phyloP scores from a whole-genome alignment of 2,113 vertebrate species.

The Taxidea taxus region DNA sequence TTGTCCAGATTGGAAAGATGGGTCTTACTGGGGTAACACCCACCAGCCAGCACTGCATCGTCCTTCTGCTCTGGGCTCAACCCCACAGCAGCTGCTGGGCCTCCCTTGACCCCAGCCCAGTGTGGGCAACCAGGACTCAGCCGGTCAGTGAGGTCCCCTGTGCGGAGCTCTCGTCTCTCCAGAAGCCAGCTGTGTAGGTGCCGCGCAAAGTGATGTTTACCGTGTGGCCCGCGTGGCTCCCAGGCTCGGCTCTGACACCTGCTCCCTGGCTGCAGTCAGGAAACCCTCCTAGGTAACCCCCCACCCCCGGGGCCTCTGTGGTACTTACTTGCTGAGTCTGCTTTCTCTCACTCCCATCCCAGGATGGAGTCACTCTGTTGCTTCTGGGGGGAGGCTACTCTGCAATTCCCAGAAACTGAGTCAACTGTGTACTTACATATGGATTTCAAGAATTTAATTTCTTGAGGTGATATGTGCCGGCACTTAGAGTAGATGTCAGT shows the following conservation, averaged over 20 bases:
- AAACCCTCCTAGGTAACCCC: neutral
- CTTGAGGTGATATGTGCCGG: neutral
- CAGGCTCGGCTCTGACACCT: too few relatives aligned
- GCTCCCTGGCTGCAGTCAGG: too few relatives aligned
- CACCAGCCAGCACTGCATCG: neutral
- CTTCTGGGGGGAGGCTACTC: neutral
- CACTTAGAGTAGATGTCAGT: neutral
- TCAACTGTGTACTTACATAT: neutral
- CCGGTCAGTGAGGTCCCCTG: neutral
- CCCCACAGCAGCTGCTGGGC: too few relatives aligned
- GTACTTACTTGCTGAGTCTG: neutral
- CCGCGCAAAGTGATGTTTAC: neutral
- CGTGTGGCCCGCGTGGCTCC: neutral
- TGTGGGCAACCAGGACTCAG: neutral
- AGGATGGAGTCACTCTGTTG: neutral
- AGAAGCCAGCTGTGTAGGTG: neutral
- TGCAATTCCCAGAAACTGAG: neutral
- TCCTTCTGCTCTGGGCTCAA: neutral
- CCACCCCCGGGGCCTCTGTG: neutral
- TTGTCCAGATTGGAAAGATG: too few relatives aligned
- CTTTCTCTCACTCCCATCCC: neutral
- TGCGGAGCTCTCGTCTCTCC: neutral
- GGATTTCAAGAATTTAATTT: neutral
- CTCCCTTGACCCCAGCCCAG: neutral
- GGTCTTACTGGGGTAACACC: neutral